phyloP scores from a whole-genome alignment of 2,113 vertebrate species.

The Pelobates fuscus region DNA sequence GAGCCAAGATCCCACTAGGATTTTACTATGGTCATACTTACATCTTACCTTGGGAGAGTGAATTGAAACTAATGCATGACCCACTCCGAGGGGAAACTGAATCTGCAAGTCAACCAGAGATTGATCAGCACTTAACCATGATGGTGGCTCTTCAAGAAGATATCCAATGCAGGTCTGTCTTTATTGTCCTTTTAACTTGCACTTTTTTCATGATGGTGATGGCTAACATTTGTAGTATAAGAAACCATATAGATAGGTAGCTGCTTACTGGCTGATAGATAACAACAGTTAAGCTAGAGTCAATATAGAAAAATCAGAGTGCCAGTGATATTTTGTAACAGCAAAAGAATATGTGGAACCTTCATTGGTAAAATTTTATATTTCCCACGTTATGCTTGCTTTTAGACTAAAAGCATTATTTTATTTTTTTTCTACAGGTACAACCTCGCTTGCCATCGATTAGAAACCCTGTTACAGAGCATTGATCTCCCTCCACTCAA shows the following conservation, averaged over 20 bases:
- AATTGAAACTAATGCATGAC: slow-evolving; percentile 94
- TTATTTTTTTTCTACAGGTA: slow-evolving; percentile 73
- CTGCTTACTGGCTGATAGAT: no score
- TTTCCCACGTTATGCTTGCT: no score
- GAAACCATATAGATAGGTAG: no score
- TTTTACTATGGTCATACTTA: slow-evolving; percentile 98
- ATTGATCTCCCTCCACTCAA: slow-evolving; percentile 96
- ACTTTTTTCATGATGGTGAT: no score
- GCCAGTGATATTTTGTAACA: no score
- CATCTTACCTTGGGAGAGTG: slow-evolving; percentile 95
- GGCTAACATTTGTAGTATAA: no score
- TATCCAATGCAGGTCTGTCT: slow-evolving; percentile 93
- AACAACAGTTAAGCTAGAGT: no score
- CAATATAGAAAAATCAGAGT: no score
- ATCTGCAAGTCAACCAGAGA: slow-evolving; percentile 85
- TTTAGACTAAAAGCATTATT: no score
- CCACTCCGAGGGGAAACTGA: slow-evolving; percentile 90
- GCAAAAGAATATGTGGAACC: no score
- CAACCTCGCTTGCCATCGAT: slow-evolving; percentile 93
- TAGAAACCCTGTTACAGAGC: slow-evolving; percentile 95
- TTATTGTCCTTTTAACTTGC: no score
- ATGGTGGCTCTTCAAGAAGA: slow-evolving; percentile 97
- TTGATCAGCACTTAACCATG: slow-evolving; percentile 95
- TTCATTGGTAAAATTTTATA: no score
- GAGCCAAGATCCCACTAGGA: slow-evolving; percentile 95